These are phyloP conservation scores for Maconellicoccus hirsutus DNA, from an alignment of 1,140 invertebrate species.

Conservation along the genomic window DNA sequence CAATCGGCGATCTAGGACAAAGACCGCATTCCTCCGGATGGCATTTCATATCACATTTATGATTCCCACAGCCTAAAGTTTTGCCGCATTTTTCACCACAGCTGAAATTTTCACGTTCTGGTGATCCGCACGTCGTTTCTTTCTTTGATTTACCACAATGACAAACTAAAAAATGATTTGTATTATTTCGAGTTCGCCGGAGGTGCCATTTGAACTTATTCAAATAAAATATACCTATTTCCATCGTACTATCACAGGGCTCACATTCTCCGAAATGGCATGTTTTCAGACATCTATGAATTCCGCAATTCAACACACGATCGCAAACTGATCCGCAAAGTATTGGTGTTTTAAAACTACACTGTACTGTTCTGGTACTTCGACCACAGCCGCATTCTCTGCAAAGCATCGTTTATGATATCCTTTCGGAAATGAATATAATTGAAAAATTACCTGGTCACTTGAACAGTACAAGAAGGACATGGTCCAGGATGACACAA, in stretches of 20 bases:
- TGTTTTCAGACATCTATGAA: slow-evolving; percentile 42
- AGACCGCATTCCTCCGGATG: slow-evolving; percentile 45
- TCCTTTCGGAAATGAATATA: no score
- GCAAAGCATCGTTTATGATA: slow-evolving; percentile 6
- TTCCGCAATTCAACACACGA: slow-evolving; percentile 56
- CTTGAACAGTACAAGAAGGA: slow-evolving; percentile 47
- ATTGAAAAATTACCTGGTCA: slow-evolving; percentile 33
- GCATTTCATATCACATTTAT: slow-evolving; percentile 58
- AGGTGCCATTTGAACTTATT: no score
- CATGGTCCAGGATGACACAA: slow-evolving; percentile 86
- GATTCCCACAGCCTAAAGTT: slow-evolving; percentile 58
- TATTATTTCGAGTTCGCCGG: no score
- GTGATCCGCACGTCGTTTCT: slow-evolving; percentile 30
- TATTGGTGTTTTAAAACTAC: slow-evolving; percentile 51
- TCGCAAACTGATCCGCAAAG: slow-evolving; percentile 60
- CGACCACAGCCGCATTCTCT: slow-evolving; percentile 61
- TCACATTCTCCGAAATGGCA: slow-evolving; percentile 45
- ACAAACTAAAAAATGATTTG: slow-evolving; percentile 41
- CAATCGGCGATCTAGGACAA: slow-evolving; percentile 50
- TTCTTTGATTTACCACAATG: slow-evolving; percentile 40
- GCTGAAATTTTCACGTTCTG: slow-evolving; percentile 35
- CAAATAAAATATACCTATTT: slow-evolving; percentile 36
- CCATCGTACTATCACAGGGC: slow-evolving; percentile 42
- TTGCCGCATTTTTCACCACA: slow-evolving; percentile 60
- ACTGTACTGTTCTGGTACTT: slow-evolving; percentile 53